A percentile compares a stretch with the other conserved stretches of the same genome.
phyloP scores from a whole-genome alignment of 2,797 vertebrate genomes.

The Smutsia temminckii region DNA sequence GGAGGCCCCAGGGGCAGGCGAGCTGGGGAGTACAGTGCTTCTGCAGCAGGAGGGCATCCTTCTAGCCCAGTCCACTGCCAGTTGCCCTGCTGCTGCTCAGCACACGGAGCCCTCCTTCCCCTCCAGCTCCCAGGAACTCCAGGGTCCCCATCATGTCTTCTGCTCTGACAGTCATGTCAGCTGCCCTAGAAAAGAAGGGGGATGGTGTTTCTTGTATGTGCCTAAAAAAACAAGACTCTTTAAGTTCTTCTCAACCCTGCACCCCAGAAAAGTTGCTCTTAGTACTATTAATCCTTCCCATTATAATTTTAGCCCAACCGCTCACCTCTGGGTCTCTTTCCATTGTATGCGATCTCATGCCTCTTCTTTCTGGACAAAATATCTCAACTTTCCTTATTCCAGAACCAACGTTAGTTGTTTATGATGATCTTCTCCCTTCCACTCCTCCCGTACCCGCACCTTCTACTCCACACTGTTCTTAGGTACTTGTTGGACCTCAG shows the following conservation, averaged over 20 bases:
- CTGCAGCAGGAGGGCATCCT: not conserved
- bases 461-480: not conserved
- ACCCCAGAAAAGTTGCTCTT: not conserved
- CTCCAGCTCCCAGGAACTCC: too few relatives aligned
- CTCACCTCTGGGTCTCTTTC: not conserved
- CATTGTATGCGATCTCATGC: not conserved
- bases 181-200: not conserved
- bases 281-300: not conserved
- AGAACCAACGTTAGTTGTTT: not conserved
- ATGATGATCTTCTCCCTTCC: not conserved
- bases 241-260: not conserved
- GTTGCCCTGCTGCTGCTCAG: not conserved
- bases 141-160: not conserved
- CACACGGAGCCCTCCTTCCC: not conserved
- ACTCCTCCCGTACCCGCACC: not conserved
- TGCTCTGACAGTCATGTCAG: not conserved
- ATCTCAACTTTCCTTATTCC: not conserved
- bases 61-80: not conserved
- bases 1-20: fast-evolving
- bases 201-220: not conserved
- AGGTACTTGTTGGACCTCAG: not conserved
- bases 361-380: not conserved
- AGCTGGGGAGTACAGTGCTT: not conserved
- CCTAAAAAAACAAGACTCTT: not conserved
- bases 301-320: not conserved